These are phyloP conservation scores for Salticus scenicus DNA, from an alignment of 2,888 invertebrate species.

Conservation along the genomic window DNA sequence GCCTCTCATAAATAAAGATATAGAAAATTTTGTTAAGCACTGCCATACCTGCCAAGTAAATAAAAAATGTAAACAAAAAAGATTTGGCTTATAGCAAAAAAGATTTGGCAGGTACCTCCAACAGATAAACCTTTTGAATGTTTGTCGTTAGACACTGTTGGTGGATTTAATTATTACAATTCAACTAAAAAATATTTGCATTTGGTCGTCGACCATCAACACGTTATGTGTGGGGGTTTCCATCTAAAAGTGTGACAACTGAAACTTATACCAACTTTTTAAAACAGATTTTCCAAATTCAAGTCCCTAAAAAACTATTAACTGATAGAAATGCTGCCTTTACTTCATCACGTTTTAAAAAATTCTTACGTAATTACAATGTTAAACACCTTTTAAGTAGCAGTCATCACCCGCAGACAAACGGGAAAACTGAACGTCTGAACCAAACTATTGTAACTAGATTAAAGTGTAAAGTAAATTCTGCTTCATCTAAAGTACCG, in stretches of 20 bases:
- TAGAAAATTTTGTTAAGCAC: background rate
- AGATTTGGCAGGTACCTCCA: background rate
- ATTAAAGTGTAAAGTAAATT: background rate
- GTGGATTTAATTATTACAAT: slow-evolving; percentile 5
- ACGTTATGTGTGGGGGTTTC: background rate
- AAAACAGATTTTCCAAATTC: slow-evolving; percentile 4
- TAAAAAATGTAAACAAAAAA: slow-evolving; percentile 9
- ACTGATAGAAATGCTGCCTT: background rate
- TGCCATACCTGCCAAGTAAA: background rate
- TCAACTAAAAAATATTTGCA: slow-evolving; percentile 13
- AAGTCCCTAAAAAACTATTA: background rate
- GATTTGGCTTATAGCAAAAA: too few species aligned
- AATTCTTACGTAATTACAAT: background rate
- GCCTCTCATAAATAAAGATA: background rate
- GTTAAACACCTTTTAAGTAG: background rate
- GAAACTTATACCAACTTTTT: slow-evolving; percentile 7
- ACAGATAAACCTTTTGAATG: slow-evolving; percentile 17
- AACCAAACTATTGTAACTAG: background rate
- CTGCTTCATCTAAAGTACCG: background rate
- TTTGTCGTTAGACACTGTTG: background rate
- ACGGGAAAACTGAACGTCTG: background rate
- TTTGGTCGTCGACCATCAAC: background rate
- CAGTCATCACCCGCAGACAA: background rate
- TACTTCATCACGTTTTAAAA: background rate
- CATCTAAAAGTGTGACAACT: slow-evolving; percentile 5